Evolutionary conservation across 1,140 invertebrate species (phyloP).

Genomic region (Mesaphorura yosii): DNA sequence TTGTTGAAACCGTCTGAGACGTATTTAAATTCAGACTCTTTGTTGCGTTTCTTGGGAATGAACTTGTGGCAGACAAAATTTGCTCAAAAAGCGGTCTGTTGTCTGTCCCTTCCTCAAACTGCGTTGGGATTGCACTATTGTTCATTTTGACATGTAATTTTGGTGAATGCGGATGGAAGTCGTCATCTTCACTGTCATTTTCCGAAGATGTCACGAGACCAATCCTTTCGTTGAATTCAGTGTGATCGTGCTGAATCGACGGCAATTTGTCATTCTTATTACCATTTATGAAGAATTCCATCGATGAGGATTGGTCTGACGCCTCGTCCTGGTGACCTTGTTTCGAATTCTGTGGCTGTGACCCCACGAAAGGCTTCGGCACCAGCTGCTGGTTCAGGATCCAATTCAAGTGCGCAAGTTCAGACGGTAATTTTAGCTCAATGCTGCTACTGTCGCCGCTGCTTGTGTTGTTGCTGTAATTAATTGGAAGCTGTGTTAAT

Average conservation of each 20-base stretch:
- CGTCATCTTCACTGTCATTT: too few species aligned
- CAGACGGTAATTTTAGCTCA: slow-evolving; percentile 1
- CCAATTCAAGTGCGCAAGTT: slow-evolving; percentile 26
- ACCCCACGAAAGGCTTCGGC: slow-evolving; percentile 22
- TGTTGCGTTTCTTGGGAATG: not conserved
- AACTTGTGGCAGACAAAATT: not conserved
- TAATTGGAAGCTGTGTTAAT: slow-evolving; percentile 4
- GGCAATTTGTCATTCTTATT: not conserved
- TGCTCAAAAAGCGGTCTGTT: not conserved
- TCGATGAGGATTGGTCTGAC: not conserved
- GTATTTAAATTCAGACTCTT: not conserved
- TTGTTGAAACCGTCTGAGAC: too few species aligned
- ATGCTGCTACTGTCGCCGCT: not conserved
- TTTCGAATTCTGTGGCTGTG: not conserved
- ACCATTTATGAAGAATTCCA: not conserved
- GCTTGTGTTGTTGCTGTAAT: slow-evolving; percentile 3
- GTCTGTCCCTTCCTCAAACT: not conserved
- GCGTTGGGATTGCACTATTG: not conserved
- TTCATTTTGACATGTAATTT: not conserved
- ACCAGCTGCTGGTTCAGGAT: slow-evolving; percentile 28
- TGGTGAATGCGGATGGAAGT: not conserved
- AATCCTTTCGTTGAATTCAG: too few species aligned
- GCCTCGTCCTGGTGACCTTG: not conserved
- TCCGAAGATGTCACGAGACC: too few species aligned
- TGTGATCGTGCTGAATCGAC: too few species aligned